phyloP scores from a whole-genome alignment of 2,797 vertebrate species.

The Mormyrops boulengeri region DNA sequence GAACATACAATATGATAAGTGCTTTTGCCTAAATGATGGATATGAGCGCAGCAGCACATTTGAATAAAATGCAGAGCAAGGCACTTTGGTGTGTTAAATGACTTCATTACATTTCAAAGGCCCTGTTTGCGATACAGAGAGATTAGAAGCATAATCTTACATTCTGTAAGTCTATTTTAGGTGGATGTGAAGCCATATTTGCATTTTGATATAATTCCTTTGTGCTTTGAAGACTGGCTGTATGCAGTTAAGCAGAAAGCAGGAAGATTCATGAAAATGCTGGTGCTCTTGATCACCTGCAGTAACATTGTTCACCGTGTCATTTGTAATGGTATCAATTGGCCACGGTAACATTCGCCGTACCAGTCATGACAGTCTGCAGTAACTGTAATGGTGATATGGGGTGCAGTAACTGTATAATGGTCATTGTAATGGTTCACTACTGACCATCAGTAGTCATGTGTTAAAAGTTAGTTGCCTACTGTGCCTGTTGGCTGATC shows the following conservation, averaged over 20 bases:
- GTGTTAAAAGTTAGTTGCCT: background rate
- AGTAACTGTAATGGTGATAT: background rate
- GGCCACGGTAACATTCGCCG: background rate
- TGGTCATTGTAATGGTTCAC: background rate
- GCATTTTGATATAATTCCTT: background rate
- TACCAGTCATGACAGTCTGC: background rate
- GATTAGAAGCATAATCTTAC: background rate
- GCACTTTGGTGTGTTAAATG: constrained; percentile 5
- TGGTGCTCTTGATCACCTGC: background rate
- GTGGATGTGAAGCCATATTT: constrained; percentile 1
- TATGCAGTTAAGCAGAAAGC: background rate
- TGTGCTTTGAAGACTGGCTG: background rate
- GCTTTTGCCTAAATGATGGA: background rate
- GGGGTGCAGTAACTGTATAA: background rate
- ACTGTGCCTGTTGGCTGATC: background rate
- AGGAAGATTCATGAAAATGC: background rate
- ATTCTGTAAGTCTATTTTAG: background rate
- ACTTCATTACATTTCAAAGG: constrained; percentile 7
- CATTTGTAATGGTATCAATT: background rate
- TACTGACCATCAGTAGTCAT: background rate
- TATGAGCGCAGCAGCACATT: background rate
- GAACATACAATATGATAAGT: background rate
- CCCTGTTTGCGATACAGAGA: background rate
- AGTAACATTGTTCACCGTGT: background rate
- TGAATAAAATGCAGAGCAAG: constrained; percentile 3